Evolutionary conservation across 2,113 vertebrate genomes (phyloP).

Genomic region (Leiothrix lutea): DNA sequence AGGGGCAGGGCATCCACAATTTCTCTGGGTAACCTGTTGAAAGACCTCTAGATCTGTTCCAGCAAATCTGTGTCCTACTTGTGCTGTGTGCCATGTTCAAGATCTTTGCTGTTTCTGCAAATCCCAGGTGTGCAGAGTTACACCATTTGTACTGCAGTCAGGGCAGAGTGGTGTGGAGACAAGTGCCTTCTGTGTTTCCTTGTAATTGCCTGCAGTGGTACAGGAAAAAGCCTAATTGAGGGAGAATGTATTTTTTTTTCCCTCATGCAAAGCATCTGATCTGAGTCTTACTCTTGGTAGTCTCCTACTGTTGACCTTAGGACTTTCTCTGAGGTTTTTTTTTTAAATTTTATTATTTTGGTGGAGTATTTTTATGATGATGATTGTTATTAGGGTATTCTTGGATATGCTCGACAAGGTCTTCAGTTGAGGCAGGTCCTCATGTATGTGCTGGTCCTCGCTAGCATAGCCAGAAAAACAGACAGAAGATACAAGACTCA

Average conservation of each 20-base stretch:
- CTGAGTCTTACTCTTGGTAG: not conserved
- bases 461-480: not conserved
- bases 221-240: not conserved
- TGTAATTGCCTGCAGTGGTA: not conserved
- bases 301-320: not conserved
- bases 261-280: not conserved
- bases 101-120: not conserved
- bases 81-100: rapidly evolving
- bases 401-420: not conserved
- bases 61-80: not conserved
- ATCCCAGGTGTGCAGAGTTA: rapidly evolving
- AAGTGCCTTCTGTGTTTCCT: not conserved
- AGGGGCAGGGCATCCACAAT: rapidly evolving
- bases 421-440: not conserved
- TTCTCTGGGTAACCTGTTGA: not conserved
- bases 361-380: not conserved
- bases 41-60: not conserved
- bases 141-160: not conserved
- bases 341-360: not conserved
- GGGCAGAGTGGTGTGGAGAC: not conserved
- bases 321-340: not conserved
- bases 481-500: not conserved
- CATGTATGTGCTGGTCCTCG: not conserved
- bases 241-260: not conserved
- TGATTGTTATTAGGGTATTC: not conserved